phyloP scores from a whole-genome alignment of 1,140 invertebrate species.

The Bombus fervidus region DNA sequence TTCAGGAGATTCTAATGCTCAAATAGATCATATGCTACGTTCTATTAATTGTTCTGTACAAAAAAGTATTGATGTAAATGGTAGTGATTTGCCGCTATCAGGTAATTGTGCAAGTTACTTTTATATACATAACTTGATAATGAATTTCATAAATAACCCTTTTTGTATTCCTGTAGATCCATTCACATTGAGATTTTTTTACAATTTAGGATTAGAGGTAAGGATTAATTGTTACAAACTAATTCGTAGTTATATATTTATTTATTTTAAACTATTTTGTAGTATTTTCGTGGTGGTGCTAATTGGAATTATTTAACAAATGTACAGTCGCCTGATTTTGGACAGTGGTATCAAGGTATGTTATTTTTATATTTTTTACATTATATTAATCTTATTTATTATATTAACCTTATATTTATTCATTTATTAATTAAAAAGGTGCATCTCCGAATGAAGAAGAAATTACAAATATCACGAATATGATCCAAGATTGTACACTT shows the following conservation, averaged over 20 bases:
- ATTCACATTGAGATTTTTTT: constrained; percentile 85
- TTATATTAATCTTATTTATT: constrained; percentile 4
- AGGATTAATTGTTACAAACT: not conserved
- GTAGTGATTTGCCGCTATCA: constrained; percentile 84
- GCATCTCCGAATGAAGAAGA: constrained; percentile 30
- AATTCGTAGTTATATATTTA: not conserved
- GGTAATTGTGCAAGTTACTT: constrained; percentile 74
- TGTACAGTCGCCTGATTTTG: constrained; percentile 16
- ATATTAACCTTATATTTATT: not conserved
- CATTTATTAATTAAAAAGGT: constrained; percentile 31
- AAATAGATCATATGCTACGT: constrained; percentile 45
- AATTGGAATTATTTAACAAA: constrained; percentile 52
- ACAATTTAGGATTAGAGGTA: constrained; percentile 86
- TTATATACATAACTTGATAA: constrained; percentile 17
- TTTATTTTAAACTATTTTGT: constrained; percentile 37
- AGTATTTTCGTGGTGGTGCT: constrained; percentile 51
- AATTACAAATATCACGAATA: constrained; percentile 12
- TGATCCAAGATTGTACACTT: constrained; percentile 45
- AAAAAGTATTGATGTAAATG: constrained; percentile 83
- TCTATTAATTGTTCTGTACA: constrained; percentile 81
- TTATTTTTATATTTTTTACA: not conserved
- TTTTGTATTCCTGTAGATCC: constrained; percentile 81
- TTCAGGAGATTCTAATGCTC: constrained; percentile 17
- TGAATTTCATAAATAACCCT: constrained; percentile 34
- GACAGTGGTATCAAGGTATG: constrained; percentile 39